phyloP scores from a whole-genome alignment of 2,888 invertebrate species.

The Neoascia interrupta region DNA sequence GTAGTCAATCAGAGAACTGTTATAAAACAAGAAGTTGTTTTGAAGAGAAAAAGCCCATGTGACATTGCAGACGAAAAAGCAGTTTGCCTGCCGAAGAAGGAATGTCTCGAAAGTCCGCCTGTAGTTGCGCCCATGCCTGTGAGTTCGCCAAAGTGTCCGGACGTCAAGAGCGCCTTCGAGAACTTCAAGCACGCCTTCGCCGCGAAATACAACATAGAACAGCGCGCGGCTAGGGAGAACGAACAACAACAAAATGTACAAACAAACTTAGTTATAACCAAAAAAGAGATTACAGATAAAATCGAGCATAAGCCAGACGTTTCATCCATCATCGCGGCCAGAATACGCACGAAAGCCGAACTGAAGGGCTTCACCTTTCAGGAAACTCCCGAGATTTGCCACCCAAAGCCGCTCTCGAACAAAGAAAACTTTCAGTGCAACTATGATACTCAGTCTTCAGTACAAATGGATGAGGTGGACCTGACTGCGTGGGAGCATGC shows the following conservation, averaged over 20 bases:
- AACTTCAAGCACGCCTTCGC: too few relatives aligned
- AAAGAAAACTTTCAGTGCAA: slow-evolving; percentile 52
- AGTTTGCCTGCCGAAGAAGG: slow-evolving; percentile 17
- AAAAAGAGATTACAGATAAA: neutral
- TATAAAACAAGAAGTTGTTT: slow-evolving; percentile 31
- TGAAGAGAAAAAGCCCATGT: slow-evolving; percentile 37
- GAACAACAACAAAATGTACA: neutral
- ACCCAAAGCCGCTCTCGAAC: slow-evolving; percentile 21
- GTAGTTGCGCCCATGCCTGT: too few relatives aligned
- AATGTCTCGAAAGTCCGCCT: slow-evolving; percentile 12
- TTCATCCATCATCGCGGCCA: slow-evolving; percentile 84
- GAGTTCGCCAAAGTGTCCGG: too few relatives aligned
- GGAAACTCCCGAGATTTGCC: slow-evolving; percentile 61
- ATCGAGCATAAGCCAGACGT: slow-evolving; percentile 78
- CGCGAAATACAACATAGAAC: too few relatives aligned
- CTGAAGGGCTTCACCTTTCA: slow-evolving; percentile 82
- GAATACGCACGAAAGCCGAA: slow-evolving; percentile 93
- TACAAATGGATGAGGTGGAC: slow-evolving; percentile 70
- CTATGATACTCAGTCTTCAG: slow-evolving; percentile 30
- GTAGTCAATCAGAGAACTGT: neutral
- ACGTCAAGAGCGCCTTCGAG: too few relatives aligned
- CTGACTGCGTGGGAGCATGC: slow-evolving; percentile 83
- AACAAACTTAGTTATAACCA: neutral
- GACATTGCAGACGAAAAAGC: neutral
- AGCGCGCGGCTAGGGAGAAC: neutral